These are phyloP conservation scores for Hippoglossus hippoglossus DNA, from an alignment of 2,797 vertebrate species.

Conservation along the genomic window DNA sequence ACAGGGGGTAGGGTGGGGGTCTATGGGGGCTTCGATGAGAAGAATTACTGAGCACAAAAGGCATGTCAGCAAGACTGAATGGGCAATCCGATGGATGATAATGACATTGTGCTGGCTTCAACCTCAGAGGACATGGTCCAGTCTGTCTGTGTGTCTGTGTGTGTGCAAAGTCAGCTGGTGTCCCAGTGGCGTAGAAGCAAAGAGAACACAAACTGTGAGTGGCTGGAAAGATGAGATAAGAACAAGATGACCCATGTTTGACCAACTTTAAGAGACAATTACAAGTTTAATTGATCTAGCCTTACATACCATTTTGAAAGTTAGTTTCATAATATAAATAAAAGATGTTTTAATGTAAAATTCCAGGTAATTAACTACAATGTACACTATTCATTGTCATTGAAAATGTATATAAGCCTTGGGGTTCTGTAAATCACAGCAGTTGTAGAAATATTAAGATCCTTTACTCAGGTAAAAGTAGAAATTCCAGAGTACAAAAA, in stretches of 20 bases:
- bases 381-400: no score
- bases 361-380: no score
- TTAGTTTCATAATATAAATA: no score
- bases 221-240: constrained; percentile 59
- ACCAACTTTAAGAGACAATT: no score
- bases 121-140: constrained; percentile 68
- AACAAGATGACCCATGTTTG: constrained; percentile 43
- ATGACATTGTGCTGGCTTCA: constrained; percentile 77
- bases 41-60: constrained; percentile 84
- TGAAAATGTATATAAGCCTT: no score
- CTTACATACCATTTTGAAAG: neutral
- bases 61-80: constrained; percentile 75
- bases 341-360: no score
- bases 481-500: no score
- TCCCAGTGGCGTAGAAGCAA: constrained; percentile 45
- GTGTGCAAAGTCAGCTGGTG: constrained; percentile 70
- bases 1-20: constrained; percentile 29
- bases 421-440: no score
- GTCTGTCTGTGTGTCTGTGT: constrained; percentile 35
- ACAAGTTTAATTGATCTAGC: neutral
- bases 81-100: constrained; percentile 82
- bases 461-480: no score
- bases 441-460: no score
- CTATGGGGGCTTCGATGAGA: constrained; percentile 61
- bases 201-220: constrained; percentile 40